phyloP scores from a whole-genome alignment of 92 coral and sea anemone genomes.

The Epizoanthus illoricatus region DNA sequence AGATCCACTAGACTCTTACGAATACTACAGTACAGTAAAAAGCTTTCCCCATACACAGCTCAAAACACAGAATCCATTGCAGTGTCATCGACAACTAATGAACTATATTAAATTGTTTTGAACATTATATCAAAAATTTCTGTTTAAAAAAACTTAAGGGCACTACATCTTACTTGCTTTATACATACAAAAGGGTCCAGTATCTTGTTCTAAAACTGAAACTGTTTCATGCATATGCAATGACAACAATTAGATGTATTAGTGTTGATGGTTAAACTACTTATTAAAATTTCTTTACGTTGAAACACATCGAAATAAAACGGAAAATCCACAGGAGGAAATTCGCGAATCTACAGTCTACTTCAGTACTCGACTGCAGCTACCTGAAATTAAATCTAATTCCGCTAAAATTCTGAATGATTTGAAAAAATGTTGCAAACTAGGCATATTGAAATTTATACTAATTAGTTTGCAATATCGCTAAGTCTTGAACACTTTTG shows the following conservation, averaged over 20 bases:
- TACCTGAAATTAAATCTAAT: background rate
- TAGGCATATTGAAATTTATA: background rate
- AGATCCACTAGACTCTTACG: background rate
- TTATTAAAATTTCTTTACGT: conserved; percentile 2
- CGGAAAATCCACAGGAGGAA: background rate
- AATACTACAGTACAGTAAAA: no score
- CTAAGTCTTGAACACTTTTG: background rate
- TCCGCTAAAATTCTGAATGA: background rate
- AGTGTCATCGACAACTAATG: background rate
- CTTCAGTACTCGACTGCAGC: background rate
- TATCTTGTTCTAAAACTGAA: background rate
- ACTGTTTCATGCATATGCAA: conserved; percentile 11
- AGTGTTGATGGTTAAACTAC: background rate
- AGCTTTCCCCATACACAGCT: background rate
- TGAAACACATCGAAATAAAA: conserved; percentile 13
- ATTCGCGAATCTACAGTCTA: background rate
- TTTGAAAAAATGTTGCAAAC: conserved; percentile 4
- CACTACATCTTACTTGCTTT: no score
- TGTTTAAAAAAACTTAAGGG: background rate
- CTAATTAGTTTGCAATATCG: background rate
- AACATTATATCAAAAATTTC: conserved; percentile 15
- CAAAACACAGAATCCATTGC: conserved; percentile 18
- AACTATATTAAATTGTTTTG: background rate
- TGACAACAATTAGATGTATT: background rate
- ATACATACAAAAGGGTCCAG: background rate